Conservation (phyloP, 2,113 vertebrate genomes). For the Psittacara wagleri region DNA sequence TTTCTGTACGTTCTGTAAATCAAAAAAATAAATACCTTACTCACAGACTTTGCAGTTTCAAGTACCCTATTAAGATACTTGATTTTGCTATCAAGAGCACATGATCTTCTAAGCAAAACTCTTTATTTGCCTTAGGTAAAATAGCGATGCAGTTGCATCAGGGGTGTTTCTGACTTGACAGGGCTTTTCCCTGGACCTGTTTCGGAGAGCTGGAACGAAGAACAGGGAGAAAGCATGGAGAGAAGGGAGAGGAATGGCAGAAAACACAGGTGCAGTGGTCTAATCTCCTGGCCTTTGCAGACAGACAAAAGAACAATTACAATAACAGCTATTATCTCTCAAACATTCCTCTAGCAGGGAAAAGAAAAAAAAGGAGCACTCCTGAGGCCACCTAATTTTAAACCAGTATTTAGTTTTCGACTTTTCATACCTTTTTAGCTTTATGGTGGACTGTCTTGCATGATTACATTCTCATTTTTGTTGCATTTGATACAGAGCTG, state of each 20-base stretch:
- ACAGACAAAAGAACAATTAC: constrained; percentile 61
- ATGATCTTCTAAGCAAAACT: constrained; percentile 84
- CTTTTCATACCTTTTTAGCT: neutral
- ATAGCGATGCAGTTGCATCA: constrained; percentile 62
- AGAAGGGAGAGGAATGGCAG: constrained; percentile 24
- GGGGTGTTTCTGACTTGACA: constrained; percentile 72
- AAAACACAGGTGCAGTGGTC: constrained; percentile 73
- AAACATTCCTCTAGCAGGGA: constrained; percentile 48
- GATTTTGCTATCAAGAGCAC: constrained; percentile 67
- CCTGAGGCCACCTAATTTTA: neutral
- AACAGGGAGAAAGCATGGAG: constrained; percentile 20
- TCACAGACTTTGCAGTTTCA: constrained; percentile 70
- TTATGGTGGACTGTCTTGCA: neutral
- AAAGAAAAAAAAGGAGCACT: neutral
- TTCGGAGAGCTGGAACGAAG: constrained; percentile 63
- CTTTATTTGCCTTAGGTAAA: constrained; percentile 79
- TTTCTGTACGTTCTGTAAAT: neutral
- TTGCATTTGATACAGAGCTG: neutral
- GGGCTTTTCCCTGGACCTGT: constrained; percentile 55
- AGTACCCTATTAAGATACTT: constrained; percentile 68
- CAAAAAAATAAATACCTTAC: neutral
- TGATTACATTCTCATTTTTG: neutral
- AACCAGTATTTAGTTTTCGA: neutral
- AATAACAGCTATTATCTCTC: constrained; percentile 34
- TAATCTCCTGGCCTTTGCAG: constrained; percentile 72